These are phyloP conservation scores for Lasius platythorax DNA, from an alignment of 2,888 invertebrate species.

Conservation along the genomic window DNA sequence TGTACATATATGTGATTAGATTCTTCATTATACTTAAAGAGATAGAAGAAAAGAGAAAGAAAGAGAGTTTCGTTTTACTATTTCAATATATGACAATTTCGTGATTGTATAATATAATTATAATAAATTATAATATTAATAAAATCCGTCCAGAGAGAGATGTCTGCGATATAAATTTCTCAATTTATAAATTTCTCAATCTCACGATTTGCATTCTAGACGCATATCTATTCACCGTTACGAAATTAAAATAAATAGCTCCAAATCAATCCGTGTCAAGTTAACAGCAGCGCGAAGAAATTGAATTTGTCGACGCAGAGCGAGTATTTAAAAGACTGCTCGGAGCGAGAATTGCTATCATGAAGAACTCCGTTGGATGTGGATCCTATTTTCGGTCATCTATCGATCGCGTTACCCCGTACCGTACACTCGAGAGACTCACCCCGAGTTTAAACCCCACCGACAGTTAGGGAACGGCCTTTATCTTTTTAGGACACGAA, in stretches of 20 bases:
- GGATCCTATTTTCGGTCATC: slow-evolving; percentile 74
- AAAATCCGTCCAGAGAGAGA: not conserved
- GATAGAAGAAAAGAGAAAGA: not conserved
- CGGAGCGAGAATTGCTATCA: slow-evolving; percentile 14
- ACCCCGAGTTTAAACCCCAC: slow-evolving; percentile 68
- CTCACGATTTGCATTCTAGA: slow-evolving; percentile 3
- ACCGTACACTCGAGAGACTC: slow-evolving; percentile 68
- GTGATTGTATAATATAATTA: not conserved
- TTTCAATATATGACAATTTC: not conserved
- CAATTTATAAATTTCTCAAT: not conserved
- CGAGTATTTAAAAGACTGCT: slow-evolving; percentile 6
- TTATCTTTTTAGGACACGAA: slow-evolving; percentile 78
- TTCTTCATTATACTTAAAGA: not conserved
- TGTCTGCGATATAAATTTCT: not conserved
- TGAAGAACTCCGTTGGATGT: slow-evolving; percentile 58
- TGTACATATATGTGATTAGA: not conserved
- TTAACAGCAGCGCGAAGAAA: not conserved
- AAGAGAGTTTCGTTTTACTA: not conserved
- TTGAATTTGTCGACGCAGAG: not conserved
- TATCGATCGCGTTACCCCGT: slow-evolving; percentile 74
- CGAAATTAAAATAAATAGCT: slow-evolving; percentile 9
- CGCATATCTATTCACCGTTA: not conserved
- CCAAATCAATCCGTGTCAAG: slow-evolving; percentile 4
- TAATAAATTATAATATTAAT: not conserved
- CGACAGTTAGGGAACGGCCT: slow-evolving; percentile 71